phyloP scores from a whole-genome alignment of 2,797 vertebrate genomes.

The Hemibagrus guttatus region DNA sequence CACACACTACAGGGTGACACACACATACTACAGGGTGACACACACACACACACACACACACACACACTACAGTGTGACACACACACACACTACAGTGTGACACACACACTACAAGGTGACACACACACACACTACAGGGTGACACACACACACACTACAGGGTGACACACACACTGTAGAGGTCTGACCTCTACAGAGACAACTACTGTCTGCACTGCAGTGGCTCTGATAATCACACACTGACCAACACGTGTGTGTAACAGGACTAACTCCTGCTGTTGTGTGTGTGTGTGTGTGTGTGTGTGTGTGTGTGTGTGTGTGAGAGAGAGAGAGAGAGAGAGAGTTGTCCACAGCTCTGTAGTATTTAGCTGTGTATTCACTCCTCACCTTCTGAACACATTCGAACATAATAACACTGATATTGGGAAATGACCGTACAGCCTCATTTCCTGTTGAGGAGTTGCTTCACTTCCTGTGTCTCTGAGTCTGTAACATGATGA shows the following conservation, averaged over 20 bases:
- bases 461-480: constrained; percentile 9
- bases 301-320: not conserved
- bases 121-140: no score
- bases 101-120: no score
- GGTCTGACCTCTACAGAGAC: not conserved
- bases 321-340: not conserved
- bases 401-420: not conserved
- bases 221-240: not conserved
- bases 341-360: not conserved
- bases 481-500: not conserved
- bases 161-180: no score
- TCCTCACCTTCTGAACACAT: not conserved
- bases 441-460: not conserved
- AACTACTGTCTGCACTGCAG: not conserved
- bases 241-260: not conserved
- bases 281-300: not conserved
- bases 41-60: no score
- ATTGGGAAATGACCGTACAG: not conserved
- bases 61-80: no score
- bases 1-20: no score
- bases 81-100: no score
- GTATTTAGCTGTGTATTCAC: not conserved
- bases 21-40: no score
- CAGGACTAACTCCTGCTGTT: not conserved
- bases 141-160: no score